phyloP scores from a whole-genome alignment of 1,140 invertebrate genomes.

The Trinorchestia longiramus region DNA sequence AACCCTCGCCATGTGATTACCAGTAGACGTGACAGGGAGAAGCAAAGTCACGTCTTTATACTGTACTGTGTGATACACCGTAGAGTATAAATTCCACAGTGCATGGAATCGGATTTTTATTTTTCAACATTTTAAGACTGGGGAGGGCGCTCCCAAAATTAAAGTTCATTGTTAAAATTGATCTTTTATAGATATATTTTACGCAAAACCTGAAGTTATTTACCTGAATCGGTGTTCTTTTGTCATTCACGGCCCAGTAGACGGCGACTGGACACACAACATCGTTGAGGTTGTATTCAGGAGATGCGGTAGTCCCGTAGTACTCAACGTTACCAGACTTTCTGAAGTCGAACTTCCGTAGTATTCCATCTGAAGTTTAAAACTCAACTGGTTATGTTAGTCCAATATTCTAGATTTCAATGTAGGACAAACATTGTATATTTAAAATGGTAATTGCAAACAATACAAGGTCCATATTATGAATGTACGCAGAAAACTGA shows the following conservation, averaged over 20 bases:
- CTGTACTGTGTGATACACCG: no score
- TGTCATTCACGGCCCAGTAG: constrained; percentile 4
- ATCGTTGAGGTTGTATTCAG: background rate
- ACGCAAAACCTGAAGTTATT: no score
- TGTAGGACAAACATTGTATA: background rate
- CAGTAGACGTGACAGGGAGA: no score
- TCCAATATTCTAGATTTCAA: background rate
- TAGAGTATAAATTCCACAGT: no score
- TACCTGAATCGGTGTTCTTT: background rate
- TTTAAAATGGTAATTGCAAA: background rate
- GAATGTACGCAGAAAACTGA: background rate
- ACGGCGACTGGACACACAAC: background rate
- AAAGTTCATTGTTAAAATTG: no score
- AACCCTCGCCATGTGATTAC: no score
- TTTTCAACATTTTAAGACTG: no score
- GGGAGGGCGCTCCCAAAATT: no score
- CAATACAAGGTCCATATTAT: background rate
- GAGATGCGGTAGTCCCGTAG: background rate
- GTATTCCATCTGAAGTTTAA: background rate
- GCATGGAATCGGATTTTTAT: no score
- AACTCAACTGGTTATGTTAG: background rate
- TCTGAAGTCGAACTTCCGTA: constrained; percentile 16
- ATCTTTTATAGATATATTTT: no score
- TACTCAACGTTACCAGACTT: background rate
- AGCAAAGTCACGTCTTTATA: no score